Evolutionary conservation across 1,140 invertebrate species (phyloP).

Genomic region (Drosophila carrolli): DNA sequence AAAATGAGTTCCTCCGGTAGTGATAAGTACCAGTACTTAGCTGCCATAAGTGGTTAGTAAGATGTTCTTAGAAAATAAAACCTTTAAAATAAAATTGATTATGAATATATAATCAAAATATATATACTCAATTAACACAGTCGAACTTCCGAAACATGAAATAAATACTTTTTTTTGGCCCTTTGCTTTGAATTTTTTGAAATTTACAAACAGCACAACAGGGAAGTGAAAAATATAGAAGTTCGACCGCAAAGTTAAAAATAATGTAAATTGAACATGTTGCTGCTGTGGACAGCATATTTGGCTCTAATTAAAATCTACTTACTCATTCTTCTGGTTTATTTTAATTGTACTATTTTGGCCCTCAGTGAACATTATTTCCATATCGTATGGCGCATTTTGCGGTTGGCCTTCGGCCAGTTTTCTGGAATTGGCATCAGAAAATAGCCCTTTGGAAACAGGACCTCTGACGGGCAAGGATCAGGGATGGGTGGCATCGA

Average conservation of each 20-base stretch:
- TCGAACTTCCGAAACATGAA: too few species aligned
- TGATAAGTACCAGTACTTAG: slow-evolving; percentile 63
- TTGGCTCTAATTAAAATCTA: background rate
- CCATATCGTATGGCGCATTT: slow-evolving; percentile 70
- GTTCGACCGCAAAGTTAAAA: too few species aligned
- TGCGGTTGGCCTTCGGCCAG: slow-evolving; percentile 86
- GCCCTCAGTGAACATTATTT: slow-evolving; percentile 54
- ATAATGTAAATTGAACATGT: too few species aligned
- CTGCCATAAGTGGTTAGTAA: slow-evolving; percentile 62
- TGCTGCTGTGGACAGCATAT: too few species aligned
- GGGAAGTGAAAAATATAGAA: too few species aligned
- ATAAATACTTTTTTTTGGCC: too few species aligned
- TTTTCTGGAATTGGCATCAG: slow-evolving; percentile 84
- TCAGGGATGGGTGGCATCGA: slow-evolving; percentile 86
- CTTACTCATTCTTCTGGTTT: background rate
- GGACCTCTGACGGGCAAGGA: slow-evolving; percentile 77
- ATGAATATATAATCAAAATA: too few species aligned
- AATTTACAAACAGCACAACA: too few species aligned
- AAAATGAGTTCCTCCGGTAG: slow-evolving; percentile 48
- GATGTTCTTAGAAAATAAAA: background rate
- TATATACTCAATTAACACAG: too few species aligned
- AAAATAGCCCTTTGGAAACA: slow-evolving; percentile 65
- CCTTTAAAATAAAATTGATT: too few species aligned
- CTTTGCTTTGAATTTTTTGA: too few species aligned
- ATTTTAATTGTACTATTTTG: background rate